phyloP scores from a whole-genome alignment of 2,888 invertebrate genomes.

The Clostera curtula region DNA sequence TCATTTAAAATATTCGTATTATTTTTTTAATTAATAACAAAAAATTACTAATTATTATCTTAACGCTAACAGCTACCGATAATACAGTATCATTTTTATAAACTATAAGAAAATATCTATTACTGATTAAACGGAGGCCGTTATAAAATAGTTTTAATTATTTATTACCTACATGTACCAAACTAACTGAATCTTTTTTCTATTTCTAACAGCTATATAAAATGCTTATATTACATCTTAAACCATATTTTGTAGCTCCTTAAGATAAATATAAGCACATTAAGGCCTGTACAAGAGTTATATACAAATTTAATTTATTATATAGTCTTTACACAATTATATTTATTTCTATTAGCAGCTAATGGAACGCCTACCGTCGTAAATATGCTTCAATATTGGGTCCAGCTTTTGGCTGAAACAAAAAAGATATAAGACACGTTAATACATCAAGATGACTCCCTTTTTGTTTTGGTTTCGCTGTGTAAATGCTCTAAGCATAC shows the following conservation, averaged over 20 bases:
- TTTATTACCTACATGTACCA: conserved; percentile 14
- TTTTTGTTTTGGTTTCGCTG: too few relatives aligned
- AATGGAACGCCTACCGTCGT: conserved; percentile 48
- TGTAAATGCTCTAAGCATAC: too few relatives aligned
- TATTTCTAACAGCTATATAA: conserved; percentile 17
- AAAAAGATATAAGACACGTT: too few relatives aligned
- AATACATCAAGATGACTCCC: too few relatives aligned
- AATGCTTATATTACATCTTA: conserved; percentile 26
- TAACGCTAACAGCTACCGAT: conserved; percentile 17
- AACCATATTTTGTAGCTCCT: conserved; percentile 37
- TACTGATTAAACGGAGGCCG: conserved; percentile 42
- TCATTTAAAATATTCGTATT: not conserved
- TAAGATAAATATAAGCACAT: conserved; percentile 47
- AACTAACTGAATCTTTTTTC: conserved; percentile 10
- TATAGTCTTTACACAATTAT: too few relatives aligned
- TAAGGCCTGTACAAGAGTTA: conserved; percentile 59
- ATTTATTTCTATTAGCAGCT: conserved; percentile 37
- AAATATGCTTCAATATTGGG: conserved; percentile 78
- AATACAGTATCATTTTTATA: conserved; percentile 37
- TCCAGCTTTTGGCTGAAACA: conserved; percentile 88
- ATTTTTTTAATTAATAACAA: conserved; percentile 1
- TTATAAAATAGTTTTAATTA: conserved; percentile 31
- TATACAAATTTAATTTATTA: conserved; percentile 41
- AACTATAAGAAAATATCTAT: conserved; percentile 66
- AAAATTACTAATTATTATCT: conserved; percentile 17